Evolutionary conservation across 2,797 vertebrate species (phyloP).

Genomic region (Sebastes matsubarae): DNA sequence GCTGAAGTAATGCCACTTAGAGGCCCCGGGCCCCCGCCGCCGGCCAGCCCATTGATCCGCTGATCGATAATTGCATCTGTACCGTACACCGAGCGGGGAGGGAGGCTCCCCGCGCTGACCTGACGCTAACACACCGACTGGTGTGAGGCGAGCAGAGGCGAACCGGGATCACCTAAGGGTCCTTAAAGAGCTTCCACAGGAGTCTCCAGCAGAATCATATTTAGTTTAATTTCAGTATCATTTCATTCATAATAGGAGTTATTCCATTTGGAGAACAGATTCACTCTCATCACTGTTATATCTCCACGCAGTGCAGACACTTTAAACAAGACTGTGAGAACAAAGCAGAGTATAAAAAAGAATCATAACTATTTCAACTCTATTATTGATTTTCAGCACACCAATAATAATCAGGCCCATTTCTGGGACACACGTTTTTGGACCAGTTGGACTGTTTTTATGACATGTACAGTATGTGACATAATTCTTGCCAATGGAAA

Average conservation of each 20-base stretch:
- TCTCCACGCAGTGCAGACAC: neutral
- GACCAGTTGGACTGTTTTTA: neutral
- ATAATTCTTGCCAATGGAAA: neutral
- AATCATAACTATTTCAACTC: neutral
- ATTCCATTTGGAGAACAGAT: neutral
- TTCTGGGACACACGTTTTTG: neutral
- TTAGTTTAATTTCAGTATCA: conserved; percentile 34
- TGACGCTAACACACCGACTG: conserved; percentile 31
- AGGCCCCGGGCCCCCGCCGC: conserved; percentile 64
- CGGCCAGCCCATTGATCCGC: conserved; percentile 78
- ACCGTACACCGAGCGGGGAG: conserved; percentile 35
- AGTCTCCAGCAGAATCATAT: conserved; percentile 33
- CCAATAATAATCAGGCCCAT: neutral
- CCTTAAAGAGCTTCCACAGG: conserved; percentile 36
- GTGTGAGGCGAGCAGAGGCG: conserved; percentile 25
- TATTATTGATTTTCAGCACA: neutral
- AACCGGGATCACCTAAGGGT: conserved; percentile 37
- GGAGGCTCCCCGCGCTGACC: conserved; percentile 42
- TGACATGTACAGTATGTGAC: neutral
- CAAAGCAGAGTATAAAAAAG: neutral
- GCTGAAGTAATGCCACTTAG: conserved; percentile 82
- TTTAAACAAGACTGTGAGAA: neutral
- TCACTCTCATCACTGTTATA: neutral
- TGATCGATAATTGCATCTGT: conserved; percentile 82
- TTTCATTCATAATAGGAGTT: conserved; percentile 21